These are phyloP conservation scores for Entosphenus tridentatus DNA, from an alignment of 2,113 vertebrate genomes.

Conservation along the genomic window DNA sequence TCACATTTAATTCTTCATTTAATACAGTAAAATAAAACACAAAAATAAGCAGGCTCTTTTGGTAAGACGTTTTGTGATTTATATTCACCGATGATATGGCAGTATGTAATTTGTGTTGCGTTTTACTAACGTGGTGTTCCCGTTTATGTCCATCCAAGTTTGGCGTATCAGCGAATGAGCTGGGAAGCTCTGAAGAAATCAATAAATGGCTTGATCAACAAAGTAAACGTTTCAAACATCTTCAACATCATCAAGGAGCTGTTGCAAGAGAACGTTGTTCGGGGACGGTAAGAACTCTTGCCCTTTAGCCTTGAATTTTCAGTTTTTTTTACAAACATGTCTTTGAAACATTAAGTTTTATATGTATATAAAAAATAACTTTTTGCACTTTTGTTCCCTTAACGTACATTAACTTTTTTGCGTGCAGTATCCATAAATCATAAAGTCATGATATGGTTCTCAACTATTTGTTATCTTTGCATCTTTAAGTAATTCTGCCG, in stretches of 20 bases:
- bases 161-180: constrained; percentile 95
- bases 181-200: constrained; percentile 99
- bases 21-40: too few species aligned
- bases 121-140: neutral
- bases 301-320: too few species aligned
- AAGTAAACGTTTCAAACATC: constrained; percentile 94
- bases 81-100: neutral
- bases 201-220: constrained; percentile 93
- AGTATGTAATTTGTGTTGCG: neutral
- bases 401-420: too few species aligned
- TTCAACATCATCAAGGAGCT: constrained; percentile 81
- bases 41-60: neutral
- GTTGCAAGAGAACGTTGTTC: constrained; percentile 86
- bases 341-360: neutral
- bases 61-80: neutral
- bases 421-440: too few species aligned
- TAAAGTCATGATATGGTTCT: too few species aligned
- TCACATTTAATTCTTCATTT: too few species aligned
- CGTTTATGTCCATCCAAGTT: constrained; percentile 22
- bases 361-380: too few species aligned
- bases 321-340: constrained; percentile 7
- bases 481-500: too few species aligned
- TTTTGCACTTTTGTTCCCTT: too few species aligned
- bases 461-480: too few species aligned
- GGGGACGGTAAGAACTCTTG: constrained; percentile 43